These are phyloP conservation scores for Stichopus chloronotus DNA, from an alignment of 35 echinoderm and acorn worm species.

Conservation along the genomic window DNA sequence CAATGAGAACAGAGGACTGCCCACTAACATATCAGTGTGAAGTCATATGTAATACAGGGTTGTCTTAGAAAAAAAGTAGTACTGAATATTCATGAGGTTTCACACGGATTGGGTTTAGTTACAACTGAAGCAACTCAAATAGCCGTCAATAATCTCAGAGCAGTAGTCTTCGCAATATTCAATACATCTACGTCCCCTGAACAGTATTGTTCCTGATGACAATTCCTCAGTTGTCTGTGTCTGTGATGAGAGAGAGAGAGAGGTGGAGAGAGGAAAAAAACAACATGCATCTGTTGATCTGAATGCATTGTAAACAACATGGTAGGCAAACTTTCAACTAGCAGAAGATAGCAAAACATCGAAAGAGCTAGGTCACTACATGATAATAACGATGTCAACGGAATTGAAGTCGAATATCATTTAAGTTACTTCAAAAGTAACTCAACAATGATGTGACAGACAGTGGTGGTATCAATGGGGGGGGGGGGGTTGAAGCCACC, in stretches of 20 bases:
- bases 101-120: background rate
- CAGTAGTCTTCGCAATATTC: constrained; percentile 28
- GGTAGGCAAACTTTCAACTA: background rate
- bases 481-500: too few relatives aligned
- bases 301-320: background rate
- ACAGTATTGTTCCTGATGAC: background rate
- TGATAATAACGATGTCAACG: too few relatives aligned
- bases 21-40: too few relatives aligned
- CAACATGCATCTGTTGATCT: background rate
- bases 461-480: too few relatives aligned
- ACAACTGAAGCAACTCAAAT: background rate
- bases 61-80: background rate
- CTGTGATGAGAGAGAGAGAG: background rate
- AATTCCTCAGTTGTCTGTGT: background rate
- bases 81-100: background rate
- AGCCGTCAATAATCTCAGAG: background rate
- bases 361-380: background rate
- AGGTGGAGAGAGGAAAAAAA: background rate
- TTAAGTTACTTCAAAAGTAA: too few relatives aligned
- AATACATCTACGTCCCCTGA: background rate
- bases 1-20: too few relatives aligned
- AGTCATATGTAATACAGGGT: too few relatives aligned
- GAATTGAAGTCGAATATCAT: too few relatives aligned
- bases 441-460: too few relatives aligned
- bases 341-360: background rate